These are phyloP conservation scores for Drosophila falleni DNA, from an alignment of 2,888 invertebrate species.

Conservation along the genomic window DNA sequence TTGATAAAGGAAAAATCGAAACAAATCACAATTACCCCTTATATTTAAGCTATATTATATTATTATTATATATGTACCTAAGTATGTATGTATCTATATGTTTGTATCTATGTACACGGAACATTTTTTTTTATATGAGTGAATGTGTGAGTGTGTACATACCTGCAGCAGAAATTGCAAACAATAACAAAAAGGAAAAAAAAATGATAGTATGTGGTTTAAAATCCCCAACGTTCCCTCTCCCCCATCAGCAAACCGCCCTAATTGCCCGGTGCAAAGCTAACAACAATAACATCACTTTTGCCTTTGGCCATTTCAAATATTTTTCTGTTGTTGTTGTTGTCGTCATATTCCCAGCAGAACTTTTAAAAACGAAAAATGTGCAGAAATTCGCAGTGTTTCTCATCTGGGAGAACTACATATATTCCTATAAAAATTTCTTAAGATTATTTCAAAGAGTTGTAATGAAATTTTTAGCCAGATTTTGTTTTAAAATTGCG, in stretches of 20 bases:
- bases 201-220: constrained; percentile 40
- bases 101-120: constrained; percentile 22
- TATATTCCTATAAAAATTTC: neutral
- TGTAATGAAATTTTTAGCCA: no score
- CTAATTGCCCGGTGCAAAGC: constrained; percentile 47
- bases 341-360: constrained; percentile 28
- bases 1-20: constrained; percentile 20
- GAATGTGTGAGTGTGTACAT: constrained; percentile 30
- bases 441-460: neutral
- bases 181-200: constrained; percentile 44
- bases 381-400: constrained; percentile 15
- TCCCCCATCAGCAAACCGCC: constrained; percentile 16
- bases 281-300: constrained; percentile 2
- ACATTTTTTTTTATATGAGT: neutral
- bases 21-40: constrained; percentile 16
- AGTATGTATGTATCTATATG: constrained; percentile 24
- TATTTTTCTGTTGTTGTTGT: neutral
- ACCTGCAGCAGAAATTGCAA: constrained; percentile 56
- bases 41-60: constrained; percentile 49
- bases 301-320: constrained; percentile 27
- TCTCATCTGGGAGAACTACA: neutral
- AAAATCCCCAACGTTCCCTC: constrained; percentile 2
- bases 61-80: constrained; percentile 8
- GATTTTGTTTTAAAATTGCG: no score
- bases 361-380: constrained; percentile 23